Evolutionary conservation across 2,797 vertebrate species (phyloP).

Genomic region (Hyperoplus immaculatus): DNA sequence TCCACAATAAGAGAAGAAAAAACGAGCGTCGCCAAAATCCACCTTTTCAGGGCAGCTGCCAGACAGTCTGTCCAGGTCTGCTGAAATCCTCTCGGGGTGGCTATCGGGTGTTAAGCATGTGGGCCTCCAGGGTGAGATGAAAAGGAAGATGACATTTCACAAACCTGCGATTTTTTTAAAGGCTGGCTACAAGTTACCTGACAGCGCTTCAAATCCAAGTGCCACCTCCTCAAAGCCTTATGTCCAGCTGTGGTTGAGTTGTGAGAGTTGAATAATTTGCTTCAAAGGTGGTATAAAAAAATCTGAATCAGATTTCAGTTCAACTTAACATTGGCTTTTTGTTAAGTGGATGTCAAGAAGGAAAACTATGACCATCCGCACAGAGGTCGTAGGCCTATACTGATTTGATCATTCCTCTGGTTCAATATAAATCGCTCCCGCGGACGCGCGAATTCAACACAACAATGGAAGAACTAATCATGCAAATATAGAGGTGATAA

Average conservation of each 20-base stretch:
- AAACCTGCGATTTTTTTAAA: constrained; percentile 44
- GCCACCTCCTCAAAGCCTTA: constrained; percentile 16
- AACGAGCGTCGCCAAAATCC: constrained; percentile 35
- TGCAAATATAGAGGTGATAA: constrained; percentile 12
- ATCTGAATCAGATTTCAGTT: constrained; percentile 68
- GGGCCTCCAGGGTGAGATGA: constrained; percentile 40
- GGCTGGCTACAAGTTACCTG: constrained; percentile 33
- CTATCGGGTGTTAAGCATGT: constrained; percentile 57
- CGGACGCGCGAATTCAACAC: constrained; percentile 39
- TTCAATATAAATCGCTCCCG: constrained; percentile 12
- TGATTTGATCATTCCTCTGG: constrained; percentile 10
- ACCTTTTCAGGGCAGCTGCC: constrained; percentile 49
- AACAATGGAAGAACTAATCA: constrained; percentile 32
- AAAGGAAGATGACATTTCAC: constrained; percentile 58
- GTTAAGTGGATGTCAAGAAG: constrained; percentile 55
- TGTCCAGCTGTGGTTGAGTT: constrained; percentile 18
- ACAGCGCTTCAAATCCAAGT: constrained; percentile 34
- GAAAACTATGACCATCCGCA: constrained; percentile 20
- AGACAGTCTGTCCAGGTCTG: constrained; percentile 50
- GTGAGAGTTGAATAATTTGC: constrained; percentile 20
- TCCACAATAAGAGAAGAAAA: constrained; percentile 53
- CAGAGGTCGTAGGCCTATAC: neutral
- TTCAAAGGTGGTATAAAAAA: constrained; percentile 34
- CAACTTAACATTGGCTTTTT: constrained; percentile 68
- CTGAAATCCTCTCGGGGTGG: constrained; percentile 51